Base-by-base conservation (phyloP, 1,140 invertebrate species). In the Drosophila chauvacae region DNA sequence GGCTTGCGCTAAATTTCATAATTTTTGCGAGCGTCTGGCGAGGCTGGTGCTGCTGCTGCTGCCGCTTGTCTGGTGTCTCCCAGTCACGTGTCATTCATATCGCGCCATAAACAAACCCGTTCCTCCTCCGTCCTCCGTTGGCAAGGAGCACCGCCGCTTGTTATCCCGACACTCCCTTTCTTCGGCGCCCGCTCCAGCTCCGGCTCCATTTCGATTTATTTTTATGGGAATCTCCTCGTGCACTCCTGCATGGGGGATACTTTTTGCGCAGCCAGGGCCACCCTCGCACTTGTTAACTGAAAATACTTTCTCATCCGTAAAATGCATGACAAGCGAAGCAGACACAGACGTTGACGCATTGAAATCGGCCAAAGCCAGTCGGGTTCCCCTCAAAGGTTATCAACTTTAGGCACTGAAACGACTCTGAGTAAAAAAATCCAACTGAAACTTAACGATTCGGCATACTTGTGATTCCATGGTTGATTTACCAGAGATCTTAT, bases 241-340 rank as follows among this genome's bases (percentile, higher is more conserved):
- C 76, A 71, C 62, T 77, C 65, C 69, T 87, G 70, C 80, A 72
- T 56, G 77, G 63, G 68, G 62, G 57, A 68, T 76, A 70, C 41
- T 59, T 61, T 51, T 35, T 64, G n/a, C 44, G 16, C 57, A 35
- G 45, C 45, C 23, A 28, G 13, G 60, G 33, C 51, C 50, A 55
- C 70, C 77, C 72, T 56, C 61, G 50, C 64, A 75, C 77, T 90
- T 88, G 85, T 85, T 90, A 90, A 61, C 85, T 90, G 85, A 79
- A 90, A 90, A 90, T 90, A 90, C 74, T 90, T 90, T 90, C 85
- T 90, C 85, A 90, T 90, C 85, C 78, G 85, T 90, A 81, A 90
- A 90, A 88, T 90, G 78, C 85, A 79, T 81, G 80, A 79, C 85
- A 88, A 81, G 74, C 84, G 69, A 72, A 56, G 73, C 83, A 73